Evolutionary conservation across 2,888 invertebrate species (phyloP), one percentile per base, ranked within the genome.

Genomic region (Philereme transversata): DNA sequence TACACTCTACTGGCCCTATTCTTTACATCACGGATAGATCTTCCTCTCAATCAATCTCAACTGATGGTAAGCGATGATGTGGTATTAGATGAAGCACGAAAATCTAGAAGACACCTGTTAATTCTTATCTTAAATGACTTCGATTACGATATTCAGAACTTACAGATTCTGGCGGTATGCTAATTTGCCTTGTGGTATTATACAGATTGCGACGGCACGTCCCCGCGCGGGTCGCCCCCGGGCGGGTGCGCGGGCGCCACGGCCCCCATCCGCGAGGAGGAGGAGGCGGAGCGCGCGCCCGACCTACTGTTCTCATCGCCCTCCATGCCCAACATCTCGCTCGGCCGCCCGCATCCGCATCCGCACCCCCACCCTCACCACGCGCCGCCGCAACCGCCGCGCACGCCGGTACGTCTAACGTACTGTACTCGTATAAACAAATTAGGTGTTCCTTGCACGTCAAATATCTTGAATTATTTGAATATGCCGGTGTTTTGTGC

Each of bases 251-350:
- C 93, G 91, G 77, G 94, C 86, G 75, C 94, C 82, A 94, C 87
- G 88, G 95, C 96, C 34, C 96, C 96, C 72, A 96, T 96, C 77
- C 96, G 96, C 86, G 96, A 96, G 81, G 97, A 97, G 88, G 96
- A 96, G 81, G 96, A 97, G 88, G 81, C 94, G 91, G 82, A 95
- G 93, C 85, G 96, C 65, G 88, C 96, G 90, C 92, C 96, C 92
- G 88, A 95, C 93, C 88, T 96, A 64, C 94, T 98, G 66, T 98
- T 98, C 93, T 97, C 97, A 75, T 98, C 98, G 76, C 98, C 98
- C 60, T 98, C 98, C 78, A 96, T 99, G 96, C 99, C 99, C 79
- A 99, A 99, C 93, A 99, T 99, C 84, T 98, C 98, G 65, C 93
- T 99, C 76, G 98, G 97, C 60, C 94, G 97, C 75, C 97, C 97